A percentile compares a stretch with the other conserved stretches of the same genome.
phyloP scores from a whole-genome alignment of 2,888 invertebrate genomes.

The Cheilosia impressa region DNA sequence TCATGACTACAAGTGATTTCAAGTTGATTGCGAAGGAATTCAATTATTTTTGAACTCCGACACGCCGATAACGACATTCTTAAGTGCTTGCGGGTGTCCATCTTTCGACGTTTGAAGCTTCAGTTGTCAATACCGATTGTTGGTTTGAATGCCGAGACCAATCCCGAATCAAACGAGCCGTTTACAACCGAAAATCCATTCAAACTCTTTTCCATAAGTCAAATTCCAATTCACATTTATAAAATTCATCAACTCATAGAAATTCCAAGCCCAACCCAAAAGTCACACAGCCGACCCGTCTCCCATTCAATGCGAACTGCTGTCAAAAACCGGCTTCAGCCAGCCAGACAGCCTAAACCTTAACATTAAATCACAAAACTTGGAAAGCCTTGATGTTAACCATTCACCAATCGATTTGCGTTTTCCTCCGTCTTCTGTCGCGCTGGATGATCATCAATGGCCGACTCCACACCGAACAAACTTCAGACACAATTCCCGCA shows the following conservation, averaged over 20 bases:
- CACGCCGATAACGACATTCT: no score
- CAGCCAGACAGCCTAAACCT: slow-evolving; percentile 15
- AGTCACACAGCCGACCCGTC: not conserved
- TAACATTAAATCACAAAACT: slow-evolving; percentile 57
- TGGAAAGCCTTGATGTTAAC: slow-evolving; percentile 57
- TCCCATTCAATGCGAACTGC: slow-evolving; percentile 5
- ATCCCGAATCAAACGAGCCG: no score
- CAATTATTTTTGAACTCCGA: no score
- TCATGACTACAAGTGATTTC: no score
- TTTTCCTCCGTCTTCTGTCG: slow-evolving; percentile 4
- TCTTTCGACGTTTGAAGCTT: no score
- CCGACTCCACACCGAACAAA: not conserved
- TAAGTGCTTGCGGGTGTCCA: no score
- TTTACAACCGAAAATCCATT: not conserved
- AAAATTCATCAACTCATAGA: not conserved
- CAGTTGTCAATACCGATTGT: no score
- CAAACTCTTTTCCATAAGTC: not conserved
- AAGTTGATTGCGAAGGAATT: no score
- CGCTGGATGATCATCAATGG: slow-evolving; percentile 38
- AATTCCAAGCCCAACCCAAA: not conserved
- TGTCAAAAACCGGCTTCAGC: slow-evolving; percentile 44
- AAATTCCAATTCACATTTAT: not conserved
- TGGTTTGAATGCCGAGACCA: no score
- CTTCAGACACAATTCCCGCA: slow-evolving; percentile 44
- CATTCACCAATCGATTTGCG: slow-evolving; percentile 43